Evolutionary conservation across 1,140 invertebrate genomes (phyloP), one percentile per base, ranked within the genome.

Genomic region (Atta cephalotes): DNA sequence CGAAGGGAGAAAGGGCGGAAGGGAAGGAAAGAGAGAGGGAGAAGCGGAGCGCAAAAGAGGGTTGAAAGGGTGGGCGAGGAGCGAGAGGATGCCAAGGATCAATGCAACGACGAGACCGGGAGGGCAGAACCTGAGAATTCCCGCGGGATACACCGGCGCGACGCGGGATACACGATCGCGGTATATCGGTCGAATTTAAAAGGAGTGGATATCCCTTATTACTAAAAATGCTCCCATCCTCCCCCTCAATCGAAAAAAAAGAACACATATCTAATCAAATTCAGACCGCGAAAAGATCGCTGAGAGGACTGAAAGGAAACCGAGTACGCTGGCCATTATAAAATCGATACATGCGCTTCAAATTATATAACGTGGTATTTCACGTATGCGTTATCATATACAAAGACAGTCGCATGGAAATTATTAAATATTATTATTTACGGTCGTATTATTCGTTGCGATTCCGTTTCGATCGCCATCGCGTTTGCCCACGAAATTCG

Each of bases 101-200:
- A 92, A 94, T 94, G 93, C 92, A 92, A 94, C 91, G 92, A 85
- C 88, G 88, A 78, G 85, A 89, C 89, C 87, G 91, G 89, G 89
- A 92, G 92, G 90, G 87, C 85, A 91, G 85, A 92, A 92, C 89
- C 87, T 87, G 92, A 93, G 92, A 93, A 93, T 93, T 92, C 92
- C 92, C 92, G 91, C 89, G 91, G 92, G 93, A 93, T 92, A 90
- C 68, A 51, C 49, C 49, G 77, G 53, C 88, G 88, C 89, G 92
- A 89, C 49, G 28, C n/a, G 14, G 21, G 89, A 92, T 88, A 92
- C 90, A 86, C 86, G 91, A 92, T 92, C 86, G 58, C 51, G 68
- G 53, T 53, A 66, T 87, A 88, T 72, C 70, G 70, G 87, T 90
- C 89, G 39, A 70, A 89, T 89, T 88, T 88, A 88, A 86, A 76